Evolutionary conservation across 53 echinoderm and acorn worm species (phyloP), one percentile per base, ranked within the genome.

Genomic region (Apostichopus leukothele): DNA sequence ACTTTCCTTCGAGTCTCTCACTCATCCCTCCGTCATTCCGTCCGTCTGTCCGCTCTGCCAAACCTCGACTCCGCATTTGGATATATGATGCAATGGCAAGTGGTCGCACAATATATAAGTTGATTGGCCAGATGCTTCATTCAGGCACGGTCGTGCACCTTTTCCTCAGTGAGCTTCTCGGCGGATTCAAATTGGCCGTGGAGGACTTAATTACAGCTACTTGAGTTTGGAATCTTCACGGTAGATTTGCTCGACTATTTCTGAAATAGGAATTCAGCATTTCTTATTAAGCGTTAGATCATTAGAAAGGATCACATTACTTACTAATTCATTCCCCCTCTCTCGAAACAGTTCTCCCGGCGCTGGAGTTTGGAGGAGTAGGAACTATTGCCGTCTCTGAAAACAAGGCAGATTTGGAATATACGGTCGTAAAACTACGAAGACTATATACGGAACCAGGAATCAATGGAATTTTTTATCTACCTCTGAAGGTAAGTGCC

Each of bases 121-220:
- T 53, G 39, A 79, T 81, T 81, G 81, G 81, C 59, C 54, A 81
- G 71, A 81, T 18, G 7, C 21, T 55, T n/a, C 54, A 21, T n/a
- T n/a, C 25, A 77, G 54, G 81, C 81, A 81, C 51, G 81, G 10
- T 11, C 59, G 59, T 59, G 81, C 55, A 50, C 76, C 76, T 76
- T 76, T 81, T 59, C 18, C 7, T 81, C 53, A 55, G 54, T 59
- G 59, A 81, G 54, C 59, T 81, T 54, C 16, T 71, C 18, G 81
- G 81, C 59, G 11, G 81, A 52, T 54, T 81, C 59, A 52, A 81
- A 81, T 81, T 81, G 81, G 54, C 59, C 22, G 19, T 55, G 81
- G 81, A 81, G 55, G 53, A 81, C 81, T 81, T 81, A 81, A 81
- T 81, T 81, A 54, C 81, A 81, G 76, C 81, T 22, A 59, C 60